Base-by-base conservation (phyloP, 2,113 vertebrate species). In the Cyanoramphus novaezelandiae region DNA sequence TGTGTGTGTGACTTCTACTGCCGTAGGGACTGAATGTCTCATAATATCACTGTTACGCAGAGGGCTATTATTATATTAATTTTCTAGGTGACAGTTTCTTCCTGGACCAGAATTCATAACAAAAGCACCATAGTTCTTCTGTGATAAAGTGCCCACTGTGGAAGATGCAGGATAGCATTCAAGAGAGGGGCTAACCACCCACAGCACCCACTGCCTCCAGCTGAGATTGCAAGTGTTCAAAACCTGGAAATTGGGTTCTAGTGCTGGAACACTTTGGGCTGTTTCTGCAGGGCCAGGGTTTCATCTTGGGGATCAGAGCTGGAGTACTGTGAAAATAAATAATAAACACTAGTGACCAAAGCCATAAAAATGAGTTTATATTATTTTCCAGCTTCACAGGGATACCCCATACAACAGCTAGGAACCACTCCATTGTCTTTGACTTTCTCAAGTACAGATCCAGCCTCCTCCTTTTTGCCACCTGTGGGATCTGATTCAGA, bases 141-240 rank as follows among this genome's bases (percentile, higher is more conserved):
- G 41, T 29, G 49, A 35, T 31, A 18, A 83, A 81, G 41, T 79
- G 8, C 19, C 47, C 9, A 1, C 13, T 15, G 5, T 62, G 18
- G 29, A 62, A 91, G 37, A 53, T 1, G 5, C 12, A 52, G 53
- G 63, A 17, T 1, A 2, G 6, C 1, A 1, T 63, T 65, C 12
- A 49, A 33, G 41, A 82, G 44, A 39, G 19, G 9, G 27, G 11
- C 4, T 52, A 52, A 46, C 14, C 31, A 80, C 43, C 10, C 67
- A 24, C 17, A 79, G 24, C 24, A 62, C 62, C 62, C 20, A 12
- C 60, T 53, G n/a, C 53, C 55, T 88, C 49, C 13, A 7, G 6
- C 7, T 57, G 31, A 21, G 25, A 46, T 41, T 59, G 43, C 3
- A 1, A 67, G 7, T 3, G 0, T 65, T 88, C 37, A 77, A 31